Evolutionary conservation across 2,797 vertebrate species (phyloP).

Genomic region (Momotus momota): DNA sequence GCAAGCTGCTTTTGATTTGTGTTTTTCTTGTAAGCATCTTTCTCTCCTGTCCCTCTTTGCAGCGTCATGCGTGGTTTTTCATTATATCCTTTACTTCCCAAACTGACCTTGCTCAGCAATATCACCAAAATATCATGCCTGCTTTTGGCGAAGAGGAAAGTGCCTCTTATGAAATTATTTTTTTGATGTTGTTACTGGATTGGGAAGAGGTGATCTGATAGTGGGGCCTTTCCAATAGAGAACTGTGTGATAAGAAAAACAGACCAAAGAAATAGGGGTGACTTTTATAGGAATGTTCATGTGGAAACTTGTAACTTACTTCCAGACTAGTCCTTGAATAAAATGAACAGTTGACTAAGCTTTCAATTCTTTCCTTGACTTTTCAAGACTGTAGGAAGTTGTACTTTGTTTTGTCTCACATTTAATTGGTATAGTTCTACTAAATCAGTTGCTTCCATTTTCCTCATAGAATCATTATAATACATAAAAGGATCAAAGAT

Average conservation of each 20-base stretch:
- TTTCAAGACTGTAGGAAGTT: not conserved
- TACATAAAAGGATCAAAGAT: not conserved
- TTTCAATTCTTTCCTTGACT: not conserved
- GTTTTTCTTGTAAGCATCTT: not conserved
- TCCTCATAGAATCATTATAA: not conserved
- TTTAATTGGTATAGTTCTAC: not conserved
- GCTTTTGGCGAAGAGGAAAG: not conserved
- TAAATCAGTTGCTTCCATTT: not conserved
- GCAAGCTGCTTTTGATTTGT: not conserved
- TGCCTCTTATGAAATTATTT: not conserved
- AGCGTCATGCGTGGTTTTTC: not conserved
- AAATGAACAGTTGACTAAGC: not conserved
- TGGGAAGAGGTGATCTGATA: not conserved
- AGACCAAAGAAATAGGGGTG: not conserved
- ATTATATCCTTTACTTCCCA: not conserved
- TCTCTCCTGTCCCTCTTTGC: not conserved
- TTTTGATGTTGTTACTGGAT: not conserved
- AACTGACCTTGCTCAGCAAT: not conserved
- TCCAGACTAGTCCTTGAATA: not conserved
- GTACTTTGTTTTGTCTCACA: too few relatives aligned
- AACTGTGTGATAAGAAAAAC: not conserved
- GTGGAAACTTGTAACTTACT: not conserved
- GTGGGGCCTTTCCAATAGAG: not conserved
- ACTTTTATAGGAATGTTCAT: not conserved
- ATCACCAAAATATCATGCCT: not conserved